phyloP scores from a whole-genome alignment of 2,113 vertebrate genomes.

The Calyptomena viridis region DNA sequence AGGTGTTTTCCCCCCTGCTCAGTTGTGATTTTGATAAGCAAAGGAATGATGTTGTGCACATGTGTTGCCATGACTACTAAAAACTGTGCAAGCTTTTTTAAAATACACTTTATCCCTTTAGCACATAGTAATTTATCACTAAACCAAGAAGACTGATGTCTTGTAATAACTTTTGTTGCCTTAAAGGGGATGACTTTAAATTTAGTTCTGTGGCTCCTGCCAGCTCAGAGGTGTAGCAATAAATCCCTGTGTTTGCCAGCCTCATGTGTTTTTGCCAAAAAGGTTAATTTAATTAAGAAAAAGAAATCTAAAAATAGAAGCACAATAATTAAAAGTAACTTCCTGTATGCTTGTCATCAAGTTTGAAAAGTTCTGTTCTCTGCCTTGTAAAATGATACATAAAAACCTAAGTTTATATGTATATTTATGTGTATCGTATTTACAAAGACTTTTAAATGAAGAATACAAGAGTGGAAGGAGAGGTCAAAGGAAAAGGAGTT shows the following conservation, averaged over 20 bases:
- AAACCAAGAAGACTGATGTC: slow-evolving; percentile 75
- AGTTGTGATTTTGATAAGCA: slow-evolving; percentile 83
- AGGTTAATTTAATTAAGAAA: not conserved
- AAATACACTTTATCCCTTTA: slow-evolving; percentile 84
- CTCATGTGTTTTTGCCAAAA: not conserved
- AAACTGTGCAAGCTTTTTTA: slow-evolving; percentile 73
- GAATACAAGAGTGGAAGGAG: not conserved
- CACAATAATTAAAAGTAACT: not conserved
- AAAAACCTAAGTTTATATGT: not conserved
- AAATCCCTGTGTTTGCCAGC: not conserved
- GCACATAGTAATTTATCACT: slow-evolving; percentile 84
- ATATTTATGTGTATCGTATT: no score
- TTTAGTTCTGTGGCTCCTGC: slow-evolving; percentile 69
- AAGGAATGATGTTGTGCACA: slow-evolving; percentile 79
- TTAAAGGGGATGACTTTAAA: slow-evolving; percentile 78
- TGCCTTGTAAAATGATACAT: not conserved
- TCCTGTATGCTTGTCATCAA: not conserved
- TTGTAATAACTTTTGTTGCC: slow-evolving; percentile 74
- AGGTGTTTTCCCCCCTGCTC: slow-evolving; percentile 50
- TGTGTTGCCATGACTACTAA: slow-evolving; percentile 86
- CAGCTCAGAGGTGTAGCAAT: slow-evolving; percentile 32
- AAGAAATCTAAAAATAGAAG: not conserved
- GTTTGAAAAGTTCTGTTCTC: not conserved
- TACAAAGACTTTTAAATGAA: not conserved
- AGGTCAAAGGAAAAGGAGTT: not conserved